Evolutionary conservation across 2,888 invertebrate genomes (phyloP).

Genomic region (Heliconius cydno): DNA sequence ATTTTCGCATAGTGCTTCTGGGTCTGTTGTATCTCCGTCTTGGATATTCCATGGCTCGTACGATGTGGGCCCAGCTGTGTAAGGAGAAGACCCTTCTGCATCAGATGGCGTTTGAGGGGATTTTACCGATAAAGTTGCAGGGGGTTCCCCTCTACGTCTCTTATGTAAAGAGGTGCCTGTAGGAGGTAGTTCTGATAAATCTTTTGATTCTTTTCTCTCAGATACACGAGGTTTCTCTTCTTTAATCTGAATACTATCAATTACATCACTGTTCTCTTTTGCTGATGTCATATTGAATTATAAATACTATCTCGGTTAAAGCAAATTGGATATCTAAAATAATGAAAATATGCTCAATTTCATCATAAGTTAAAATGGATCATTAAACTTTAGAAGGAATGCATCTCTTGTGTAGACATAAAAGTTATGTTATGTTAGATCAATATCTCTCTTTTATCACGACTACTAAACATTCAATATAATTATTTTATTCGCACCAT

Average conservation of each 20-base stretch:
- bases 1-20: slow-evolving; percentile 69
- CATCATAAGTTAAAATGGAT: slow-evolving; percentile 55
- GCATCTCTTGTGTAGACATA: slow-evolving; percentile 56
- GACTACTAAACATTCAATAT: not conserved
- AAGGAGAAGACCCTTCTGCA: slow-evolving; percentile 75
- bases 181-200: slow-evolving; percentile 65
- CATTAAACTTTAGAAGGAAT: slow-evolving; percentile 68
- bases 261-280: slow-evolving; percentile 69
- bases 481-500: slow-evolving; percentile 33
- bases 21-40: slow-evolving; percentile 64
- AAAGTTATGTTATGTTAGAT: not conserved
- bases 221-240: slow-evolving; percentile 51
- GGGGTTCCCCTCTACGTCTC: slow-evolving; percentile 72
- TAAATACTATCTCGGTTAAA: slow-evolving; percentile 57
- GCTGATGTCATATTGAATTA: slow-evolving; percentile 65
- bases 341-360: slow-evolving; percentile 78
- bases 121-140: slow-evolving; percentile 71
- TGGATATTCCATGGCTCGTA: slow-evolving; percentile 66
- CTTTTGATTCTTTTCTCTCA: slow-evolving; percentile 58
- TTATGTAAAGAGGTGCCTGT: slow-evolving; percentile 75
- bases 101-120: slow-evolving; percentile 72
- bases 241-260: slow-evolving; percentile 52
- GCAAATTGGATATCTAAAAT: not conserved
- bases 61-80: slow-evolving; percentile 69
- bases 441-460: not conserved